Percentiles rank a stretch among this genome's conserved stretches.
These are phyloP conservation scores for Mya arenaria DNA, from an alignment of 1,140 invertebrate genomes.

Conservation along the genomic window DNA sequence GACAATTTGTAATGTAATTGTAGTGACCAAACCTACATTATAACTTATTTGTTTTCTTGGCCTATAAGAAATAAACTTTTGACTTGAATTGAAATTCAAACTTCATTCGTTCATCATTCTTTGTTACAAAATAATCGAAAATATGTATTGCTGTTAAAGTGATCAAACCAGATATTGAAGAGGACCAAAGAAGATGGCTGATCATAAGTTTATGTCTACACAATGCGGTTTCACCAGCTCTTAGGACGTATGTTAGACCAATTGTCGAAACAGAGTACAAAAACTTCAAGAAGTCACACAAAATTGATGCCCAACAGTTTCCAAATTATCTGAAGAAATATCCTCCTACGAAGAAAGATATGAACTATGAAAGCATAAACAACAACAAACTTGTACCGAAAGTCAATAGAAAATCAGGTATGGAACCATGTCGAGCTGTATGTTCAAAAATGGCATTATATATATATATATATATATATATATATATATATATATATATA, in stretches of 20 bases:
- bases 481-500: too few relatives aligned
- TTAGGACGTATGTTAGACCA: constrained; percentile 15
- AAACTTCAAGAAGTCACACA: not conserved
- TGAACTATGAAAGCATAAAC: constrained; percentile 44
- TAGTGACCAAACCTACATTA: too few relatives aligned
- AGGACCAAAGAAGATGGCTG: constrained; percentile 35
- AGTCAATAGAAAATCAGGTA: not conserved
- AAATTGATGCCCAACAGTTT: constrained; percentile 5
- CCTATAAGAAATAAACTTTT: too few relatives aligned
- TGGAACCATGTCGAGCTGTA: too few relatives aligned
- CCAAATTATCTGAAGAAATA: constrained; percentile 12
- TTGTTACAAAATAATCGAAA: too few relatives aligned
- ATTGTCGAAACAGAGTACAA: not conserved
- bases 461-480: too few relatives aligned
- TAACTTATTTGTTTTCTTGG: too few relatives aligned
- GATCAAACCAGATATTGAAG: constrained; percentile 13
- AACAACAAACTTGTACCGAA: constrained; percentile 16
- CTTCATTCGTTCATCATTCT: too few relatives aligned
- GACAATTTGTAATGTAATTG: too few relatives aligned
- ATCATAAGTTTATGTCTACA: constrained; percentile 43
- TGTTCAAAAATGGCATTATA: too few relatives aligned
- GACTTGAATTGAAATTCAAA: too few relatives aligned
- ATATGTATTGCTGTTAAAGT: too few relatives aligned
- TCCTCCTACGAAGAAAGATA: not conserved
- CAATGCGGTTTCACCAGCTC: constrained; percentile 8